These are phyloP conservation scores for Erynnis tages DNA, from an alignment of 2,888 invertebrate genomes.

Conservation along the genomic window DNA sequence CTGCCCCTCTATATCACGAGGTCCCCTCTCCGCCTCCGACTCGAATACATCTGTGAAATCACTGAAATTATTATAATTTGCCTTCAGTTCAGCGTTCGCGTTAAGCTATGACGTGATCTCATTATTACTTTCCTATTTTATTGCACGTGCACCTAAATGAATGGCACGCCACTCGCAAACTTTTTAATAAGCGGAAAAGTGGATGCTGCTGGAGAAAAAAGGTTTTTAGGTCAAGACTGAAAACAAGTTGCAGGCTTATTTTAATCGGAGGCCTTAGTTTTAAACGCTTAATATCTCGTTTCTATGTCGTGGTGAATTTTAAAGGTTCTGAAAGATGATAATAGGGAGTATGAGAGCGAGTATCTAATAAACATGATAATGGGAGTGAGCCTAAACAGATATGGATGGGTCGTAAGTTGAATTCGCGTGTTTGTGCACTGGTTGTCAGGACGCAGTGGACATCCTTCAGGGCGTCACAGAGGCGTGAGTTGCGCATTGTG, in stretches of 20 bases:
- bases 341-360: too few species aligned
- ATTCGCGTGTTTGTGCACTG: not conserved
- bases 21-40: constrained; percentile 5
- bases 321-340: too few species aligned
- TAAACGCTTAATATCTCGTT: not conserved
- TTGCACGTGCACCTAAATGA: not conserved
- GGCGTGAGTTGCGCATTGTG: constrained; percentile 23
- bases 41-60: constrained; percentile 2
- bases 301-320: too few species aligned
- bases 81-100: not conserved
- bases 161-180: not conserved
- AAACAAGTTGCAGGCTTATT: not conserved
- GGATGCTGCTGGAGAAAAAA: not conserved
- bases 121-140: constrained; percentile 4
- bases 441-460: not conserved
- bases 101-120: constrained; percentile 1
- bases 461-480: constrained; percentile 19
- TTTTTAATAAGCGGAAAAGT: constrained; percentile 6
- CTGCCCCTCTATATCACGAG: constrained; percentile 1
- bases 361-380: too few species aligned
- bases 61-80: constrained; percentile 18
- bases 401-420: not conserved
- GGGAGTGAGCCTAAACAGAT: too few species aligned
- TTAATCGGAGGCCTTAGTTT: too few species aligned
- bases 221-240: constrained; percentile 6